Base-by-base conservation (phyloP, 2,113 vertebrate species). In the Turnix velox region DNA sequence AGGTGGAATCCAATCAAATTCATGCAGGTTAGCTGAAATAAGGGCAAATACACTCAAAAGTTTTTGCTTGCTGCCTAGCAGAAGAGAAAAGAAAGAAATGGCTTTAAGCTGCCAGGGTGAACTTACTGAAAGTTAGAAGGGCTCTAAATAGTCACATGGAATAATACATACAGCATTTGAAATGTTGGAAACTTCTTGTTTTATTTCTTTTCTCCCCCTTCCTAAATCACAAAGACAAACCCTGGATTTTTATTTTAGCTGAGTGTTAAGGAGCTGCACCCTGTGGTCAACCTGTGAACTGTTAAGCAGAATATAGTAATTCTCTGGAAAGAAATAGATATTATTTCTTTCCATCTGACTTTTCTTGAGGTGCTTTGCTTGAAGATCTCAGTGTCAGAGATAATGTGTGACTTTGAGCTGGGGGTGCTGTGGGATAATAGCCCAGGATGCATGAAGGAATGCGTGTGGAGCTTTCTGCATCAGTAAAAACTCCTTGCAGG, bases 21-120 rank as follows among this genome's bases (percentile, higher is more conserved):
- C 28, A 22, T 78, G 16, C 2, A 3, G 1, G 2, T 73, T 79
- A 54, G n/a, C 40, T 78, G 74, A 58, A 89, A 78, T n/a, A 81
- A 6, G 12, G 18, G 40, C 35, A 54, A 79, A 37, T 59, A 8
- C 1, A 37, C 30, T 68, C 82, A 16, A 16, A 86, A 55, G 24
- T 27, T 91, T 93, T 74, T 88, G 48, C 81, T 91, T 84, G 39
- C 46, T 88, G 35, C 46, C 76, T 91, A 84, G 87, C 67, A 71
- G 46, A 89, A 74, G 51, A 48, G 42, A 62, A 92, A 94, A 87
- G n/a, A 79, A 92, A 65, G 76, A 74, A 77, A 82, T 90, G 1
- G 0, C 73, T 23, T 43, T 49, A 79, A 91, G 79, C 43, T 84
- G 62, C 73, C 63, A 83, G 54, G 43, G 17, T 83, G 86, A 85